Base-by-base conservation (phyloP, 2,888 invertebrate genomes). In the Drosophila antonietae region DNA sequence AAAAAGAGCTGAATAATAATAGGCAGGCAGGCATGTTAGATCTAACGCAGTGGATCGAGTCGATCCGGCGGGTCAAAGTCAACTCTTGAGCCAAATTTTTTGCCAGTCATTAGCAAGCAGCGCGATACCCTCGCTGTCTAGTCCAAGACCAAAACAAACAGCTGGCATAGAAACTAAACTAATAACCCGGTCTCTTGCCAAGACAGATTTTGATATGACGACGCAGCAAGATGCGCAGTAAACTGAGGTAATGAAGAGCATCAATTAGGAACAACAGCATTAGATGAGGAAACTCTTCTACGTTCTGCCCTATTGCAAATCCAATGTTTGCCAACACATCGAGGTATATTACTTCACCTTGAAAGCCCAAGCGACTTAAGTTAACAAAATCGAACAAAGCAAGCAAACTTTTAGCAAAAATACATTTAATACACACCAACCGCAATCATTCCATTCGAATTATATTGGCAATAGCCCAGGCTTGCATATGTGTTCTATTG, bases 31-130 rank as follows among this genome's bases (percentile, higher is more conserved):
- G 9, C 53, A 66, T 33, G 18, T 55, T 8, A 73, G 64, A 78
- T 53, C 68, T 75, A 69, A 78, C 85, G 68, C 67, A 62, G 65
- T 59, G 75, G 71, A 57, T 79, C 73, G 73, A 75, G 60, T 78
- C 68, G 60, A 73, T 72, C 70, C 84, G 78, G 73, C 80, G 79
- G 90, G 89, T 89, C 89, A 89, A 89, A 90, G 89, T 82, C 89
- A 78, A 74, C 66, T 73, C 70, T 68, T 73, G 78, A 73, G 65
- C 70, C 70, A 73, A 78, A 74, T 78, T 74, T 74, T 74, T 75
- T 76, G 82, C 79, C 69, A 77, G 88, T 87, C 86, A 87, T 87
- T 87, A 79, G 73, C 67, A 56, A 52, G 49, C 71, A 76, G 75
- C 75, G 60, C 58, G 58, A 65, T 78, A 68, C 72, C 86, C 71